phyloP scores from a whole-genome alignment of 1,140 invertebrate species.

The Plutomurus gul region DNA sequence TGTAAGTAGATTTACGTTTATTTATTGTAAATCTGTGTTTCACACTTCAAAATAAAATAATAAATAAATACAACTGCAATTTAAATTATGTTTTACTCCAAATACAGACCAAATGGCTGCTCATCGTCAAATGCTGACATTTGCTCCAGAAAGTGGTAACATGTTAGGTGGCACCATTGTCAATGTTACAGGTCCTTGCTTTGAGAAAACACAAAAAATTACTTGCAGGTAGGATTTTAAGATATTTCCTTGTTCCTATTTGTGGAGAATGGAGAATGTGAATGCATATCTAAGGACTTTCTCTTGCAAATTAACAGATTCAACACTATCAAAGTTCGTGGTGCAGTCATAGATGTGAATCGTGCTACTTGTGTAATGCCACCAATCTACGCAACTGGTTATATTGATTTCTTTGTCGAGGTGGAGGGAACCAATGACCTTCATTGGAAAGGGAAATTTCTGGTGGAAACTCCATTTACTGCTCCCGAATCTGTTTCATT shows the following conservation, averaged over 20 bases:
- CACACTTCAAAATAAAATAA: too few species aligned
- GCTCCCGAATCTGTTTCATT: conserved; percentile 84
- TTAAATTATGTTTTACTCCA: background rate
- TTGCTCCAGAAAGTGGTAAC: conserved; percentile 90
- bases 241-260: background rate
- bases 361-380: conserved; percentile 88
- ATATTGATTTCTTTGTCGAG: conserved; percentile 83
- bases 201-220: conserved; percentile 72
- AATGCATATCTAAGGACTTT: background rate
- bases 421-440: conserved; percentile 77
- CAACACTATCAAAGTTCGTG: conserved; percentile 72
- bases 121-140: conserved; percentile 72
- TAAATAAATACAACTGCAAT: background rate
- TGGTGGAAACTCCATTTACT: conserved; percentile 84
- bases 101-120: conserved; percentile 47
- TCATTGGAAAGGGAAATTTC: conserved; percentile 90
- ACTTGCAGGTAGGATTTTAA: conserved; percentile 64
- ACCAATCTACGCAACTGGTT: conserved; percentile 85
- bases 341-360: conserved; percentile 75
- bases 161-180: conserved; percentile 94
- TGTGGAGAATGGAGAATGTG: conserved; percentile 17
- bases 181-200: conserved; percentile 93
- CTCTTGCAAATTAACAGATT: conserved; percentile 61
- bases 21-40: background rate
- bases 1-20: conserved; percentile 54